Evolutionary conservation across 1,140 invertebrate species (phyloP).

Genomic region (Macrocentrus cingulum): DNA sequence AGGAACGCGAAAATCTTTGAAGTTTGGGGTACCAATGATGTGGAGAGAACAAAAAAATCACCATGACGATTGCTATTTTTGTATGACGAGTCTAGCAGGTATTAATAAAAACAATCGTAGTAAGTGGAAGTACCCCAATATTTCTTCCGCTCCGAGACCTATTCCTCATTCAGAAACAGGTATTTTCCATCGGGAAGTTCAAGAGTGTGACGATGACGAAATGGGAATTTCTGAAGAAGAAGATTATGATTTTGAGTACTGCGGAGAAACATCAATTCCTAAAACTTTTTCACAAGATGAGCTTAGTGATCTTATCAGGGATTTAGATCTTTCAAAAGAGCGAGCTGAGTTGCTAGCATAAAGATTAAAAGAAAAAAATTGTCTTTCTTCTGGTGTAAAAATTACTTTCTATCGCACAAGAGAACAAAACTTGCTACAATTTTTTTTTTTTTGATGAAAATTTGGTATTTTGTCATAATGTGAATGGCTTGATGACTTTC

Average conservation of each 20-base stretch:
- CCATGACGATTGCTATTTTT: conserved; percentile 40
- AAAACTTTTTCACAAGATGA: conserved; percentile 30
- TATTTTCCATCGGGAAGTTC: conserved; percentile 28
- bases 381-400: conserved; percentile 1
- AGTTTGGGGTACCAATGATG: conserved; percentile 32
- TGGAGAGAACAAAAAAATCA: conserved; percentile 38
- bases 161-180: too few species aligned
- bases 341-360: conserved; percentile 34
- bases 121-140: too few species aligned
- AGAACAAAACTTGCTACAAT: conserved; percentile 16
- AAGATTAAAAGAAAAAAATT: conserved; percentile 28
- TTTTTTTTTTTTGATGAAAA: conserved; percentile 31
- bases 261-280: too few species aligned
- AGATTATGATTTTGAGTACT: too few species aligned
- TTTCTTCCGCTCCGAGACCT: too few species aligned
- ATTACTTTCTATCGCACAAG: conserved; percentile 31
- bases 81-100: conserved; percentile 34
- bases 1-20: conserved; percentile 23
- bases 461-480: conserved; percentile 39
- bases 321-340: conserved; percentile 36
- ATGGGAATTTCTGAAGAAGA: too few species aligned
- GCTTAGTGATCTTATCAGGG: conserved; percentile 39
- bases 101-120: conserved; percentile 37
- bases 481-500: conserved; percentile 27
- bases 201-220: conserved; percentile 19